Evolutionary conservation across 2,113 vertebrate species (phyloP).

Genomic region (Struthio camelus): DNA sequence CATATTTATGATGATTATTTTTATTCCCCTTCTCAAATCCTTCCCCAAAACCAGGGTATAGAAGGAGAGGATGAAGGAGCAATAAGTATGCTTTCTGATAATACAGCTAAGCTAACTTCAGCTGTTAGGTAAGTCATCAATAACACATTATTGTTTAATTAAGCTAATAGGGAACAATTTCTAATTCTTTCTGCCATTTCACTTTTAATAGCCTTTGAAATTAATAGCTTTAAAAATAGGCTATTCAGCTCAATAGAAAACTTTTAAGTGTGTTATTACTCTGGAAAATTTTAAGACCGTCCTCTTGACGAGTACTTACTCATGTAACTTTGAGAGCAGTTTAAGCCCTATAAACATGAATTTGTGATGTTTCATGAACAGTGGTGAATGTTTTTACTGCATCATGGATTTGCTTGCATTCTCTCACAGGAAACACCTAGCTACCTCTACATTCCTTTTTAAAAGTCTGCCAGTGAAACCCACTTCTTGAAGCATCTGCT

Average conservation of each 20-base stretch:
- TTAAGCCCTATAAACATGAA: not conserved
- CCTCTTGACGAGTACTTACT: not conserved
- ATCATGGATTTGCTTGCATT: not conserved
- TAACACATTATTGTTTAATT: not conserved
- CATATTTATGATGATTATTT: not conserved
- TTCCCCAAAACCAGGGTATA: slow-evolving; percentile 82
- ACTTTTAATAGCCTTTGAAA: not conserved
- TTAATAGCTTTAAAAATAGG: not conserved
- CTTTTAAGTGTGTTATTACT: not conserved
- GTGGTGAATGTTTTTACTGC: not conserved
- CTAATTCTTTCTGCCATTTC: not conserved
- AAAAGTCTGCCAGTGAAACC: not conserved
- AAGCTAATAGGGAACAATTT: not conserved
- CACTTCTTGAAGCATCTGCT: not conserved
- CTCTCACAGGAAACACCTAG: not conserved
- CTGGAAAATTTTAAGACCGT: not conserved
- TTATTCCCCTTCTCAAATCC: not conserved
- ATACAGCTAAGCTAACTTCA: slow-evolving; percentile 97
- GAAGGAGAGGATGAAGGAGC: slow-evolving; percentile 98
- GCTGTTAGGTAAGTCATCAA: slow-evolving; percentile 87
- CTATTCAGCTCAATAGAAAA: not conserved
- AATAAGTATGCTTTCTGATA: slow-evolving; percentile 98
- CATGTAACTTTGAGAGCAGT: not conserved
- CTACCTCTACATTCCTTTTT: not conserved
- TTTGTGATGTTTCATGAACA: not conserved